Evolutionary conservation across 2,888 invertebrate species (phyloP).

Genomic region (Ectropis crepuscularia): DNA sequence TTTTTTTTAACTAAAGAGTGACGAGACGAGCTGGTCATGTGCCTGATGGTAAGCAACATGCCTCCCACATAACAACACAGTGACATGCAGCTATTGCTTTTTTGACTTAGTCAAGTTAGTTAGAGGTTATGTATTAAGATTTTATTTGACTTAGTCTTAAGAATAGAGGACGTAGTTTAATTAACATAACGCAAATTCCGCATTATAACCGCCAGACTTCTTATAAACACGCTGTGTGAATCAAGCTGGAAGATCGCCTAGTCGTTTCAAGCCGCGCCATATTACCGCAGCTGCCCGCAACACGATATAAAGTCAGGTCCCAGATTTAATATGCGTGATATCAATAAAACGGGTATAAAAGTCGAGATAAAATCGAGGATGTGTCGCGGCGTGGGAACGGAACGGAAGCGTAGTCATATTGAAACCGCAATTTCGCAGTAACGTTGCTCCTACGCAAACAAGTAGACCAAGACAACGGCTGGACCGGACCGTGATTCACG

Average conservation of each 20-base stretch:
- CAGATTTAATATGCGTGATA: slow-evolving; percentile 32
- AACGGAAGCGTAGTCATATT: slow-evolving; percentile 57
- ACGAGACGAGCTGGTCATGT: too few relatives aligned
- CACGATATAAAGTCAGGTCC: slow-evolving; percentile 27
- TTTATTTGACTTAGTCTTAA: background rate
- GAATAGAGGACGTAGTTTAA: background rate
- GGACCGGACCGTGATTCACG: background rate
- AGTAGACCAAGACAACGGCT: slow-evolving; percentile 9
- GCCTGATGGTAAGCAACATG: too few relatives aligned
- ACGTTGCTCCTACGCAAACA: slow-evolving; percentile 16
- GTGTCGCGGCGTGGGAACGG: slow-evolving; percentile 37
- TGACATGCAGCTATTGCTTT: too few relatives aligned
- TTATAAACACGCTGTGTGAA: background rate
- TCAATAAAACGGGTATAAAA: slow-evolving; percentile 38
- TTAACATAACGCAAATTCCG: background rate
- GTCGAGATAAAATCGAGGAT: slow-evolving; percentile 39
- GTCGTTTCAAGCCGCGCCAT: slow-evolving; percentile 5
- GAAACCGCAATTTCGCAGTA: slow-evolving; percentile 46
- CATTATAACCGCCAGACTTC: background rate
- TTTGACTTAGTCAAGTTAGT: too few relatives aligned
- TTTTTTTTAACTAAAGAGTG: too few relatives aligned
- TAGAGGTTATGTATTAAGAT: too few relatives aligned
- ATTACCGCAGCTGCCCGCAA: slow-evolving; percentile 13
- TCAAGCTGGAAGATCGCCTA: slow-evolving; percentile 1
- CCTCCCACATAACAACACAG: too few relatives aligned